A percentile compares a stretch with the other conserved stretches of the same genome.
phyloP scores from a whole-genome alignment of 1,140 invertebrate genomes.

The Drosophila novamexicana region DNA sequence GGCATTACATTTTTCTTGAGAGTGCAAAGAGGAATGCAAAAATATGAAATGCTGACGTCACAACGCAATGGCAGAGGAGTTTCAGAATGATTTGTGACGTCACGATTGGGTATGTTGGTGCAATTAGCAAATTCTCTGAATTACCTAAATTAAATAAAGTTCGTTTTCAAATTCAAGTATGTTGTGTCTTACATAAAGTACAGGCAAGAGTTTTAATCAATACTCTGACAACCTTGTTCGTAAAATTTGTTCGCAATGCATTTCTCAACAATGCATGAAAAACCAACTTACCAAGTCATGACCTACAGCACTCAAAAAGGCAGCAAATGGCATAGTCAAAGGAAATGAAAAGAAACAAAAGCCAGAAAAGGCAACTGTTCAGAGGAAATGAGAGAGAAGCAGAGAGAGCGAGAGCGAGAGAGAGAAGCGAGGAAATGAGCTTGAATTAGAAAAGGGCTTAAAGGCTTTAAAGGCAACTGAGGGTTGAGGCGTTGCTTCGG shows the following conservation, averaged over 20 bases:
- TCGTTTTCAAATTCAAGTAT: no score
- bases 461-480: background rate
- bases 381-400: constrained; percentile 1
- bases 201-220: background rate
- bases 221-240: background rate
- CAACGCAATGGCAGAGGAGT: no score
- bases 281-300: background rate
- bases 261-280: background rate
- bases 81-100: no score
- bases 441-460: background rate
- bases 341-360: constrained; percentile 18
- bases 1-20: background rate
- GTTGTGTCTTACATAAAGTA: no score
- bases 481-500: no score
- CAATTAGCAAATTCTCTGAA: no score
- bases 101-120: no score
- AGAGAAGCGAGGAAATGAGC: constrained; percentile 4
- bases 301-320: background rate
- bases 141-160: no score
- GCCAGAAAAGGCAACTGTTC: constrained; percentile 14
- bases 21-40: no score
- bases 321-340: constrained; percentile 1
- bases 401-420: background rate
- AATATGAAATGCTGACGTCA: no score
- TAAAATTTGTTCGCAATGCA: background rate